Base-by-base conservation (phyloP, 1,140 invertebrate species). In the Aphelenchoides fujianensis region DNA sequence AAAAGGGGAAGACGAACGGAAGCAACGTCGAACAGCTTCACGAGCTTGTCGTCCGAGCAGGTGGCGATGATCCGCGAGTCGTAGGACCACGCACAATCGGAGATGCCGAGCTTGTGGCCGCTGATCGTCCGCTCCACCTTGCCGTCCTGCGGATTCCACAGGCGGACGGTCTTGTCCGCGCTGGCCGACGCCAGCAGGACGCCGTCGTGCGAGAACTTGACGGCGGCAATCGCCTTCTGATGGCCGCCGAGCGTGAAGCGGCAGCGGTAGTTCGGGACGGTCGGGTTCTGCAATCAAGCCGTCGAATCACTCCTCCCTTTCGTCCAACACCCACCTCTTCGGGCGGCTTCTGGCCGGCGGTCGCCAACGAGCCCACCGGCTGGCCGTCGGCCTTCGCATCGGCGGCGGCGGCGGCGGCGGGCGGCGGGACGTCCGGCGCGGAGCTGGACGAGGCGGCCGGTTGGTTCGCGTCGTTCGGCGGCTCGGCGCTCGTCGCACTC, bases 91-190 rank as follows among this genome's bases (percentile, higher is more conserved):
- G 95, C 93, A 23, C 98, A 92, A 89, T 99, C 97, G 74, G 93
- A 97, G 71, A 99, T 95, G 74, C 97, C 88, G 85, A 98, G 88
- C 86, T 98, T 99, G 85, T 99, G 97, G 55, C 96, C 97, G 30
- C 91, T 90, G 41, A 68, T 97, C 1, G 93, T 96, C 87, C 97
- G 98, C 85, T 99, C 97, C 88, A 97, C 97, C 86, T 98, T 98
- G n/a, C 96, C 96, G 90, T 99, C 96, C 86, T 94, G 95, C 5
- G 95, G 92, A 74, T 94, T 94, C 97, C 96, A 99, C 74, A 99
- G 94, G 88, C 98, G 97, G 59, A 99, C 95, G 52, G 97, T 88
- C 89, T 98, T 98, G 86, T 98, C 96, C 27, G 89, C 90, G 81
- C 93, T 96, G 70, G 93, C 94, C 86, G 93, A 97, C 2, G 95